Evolutionary conservation across 2,888 invertebrate genomes (phyloP).

Genomic region (Hyalella azteca): DNA sequence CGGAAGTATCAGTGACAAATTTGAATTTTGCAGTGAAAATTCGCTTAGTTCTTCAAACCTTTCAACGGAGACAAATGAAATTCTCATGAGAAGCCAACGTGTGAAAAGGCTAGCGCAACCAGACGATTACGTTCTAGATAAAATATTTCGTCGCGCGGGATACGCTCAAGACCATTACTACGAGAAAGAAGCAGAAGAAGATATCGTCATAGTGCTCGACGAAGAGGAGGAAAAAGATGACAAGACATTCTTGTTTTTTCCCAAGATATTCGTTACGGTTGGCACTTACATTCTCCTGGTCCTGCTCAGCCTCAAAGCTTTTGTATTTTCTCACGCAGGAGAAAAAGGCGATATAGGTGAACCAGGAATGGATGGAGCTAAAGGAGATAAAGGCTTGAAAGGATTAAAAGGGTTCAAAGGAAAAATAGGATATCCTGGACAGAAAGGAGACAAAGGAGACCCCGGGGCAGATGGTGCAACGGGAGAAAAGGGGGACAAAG

Average conservation of each 20-base stretch:
- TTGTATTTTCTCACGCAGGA: neutral
- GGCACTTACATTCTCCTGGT: constrained; percentile 1
- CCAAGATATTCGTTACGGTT: neutral
- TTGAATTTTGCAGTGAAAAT: neutral
- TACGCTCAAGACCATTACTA: constrained; percentile 5
- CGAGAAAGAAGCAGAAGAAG: neutral
- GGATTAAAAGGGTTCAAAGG: neutral
- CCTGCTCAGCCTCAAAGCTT: constrained; percentile 11
- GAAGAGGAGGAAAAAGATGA: neutral
- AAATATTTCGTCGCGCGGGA: neutral
- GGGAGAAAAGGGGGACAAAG: neutral
- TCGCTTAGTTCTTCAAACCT: neutral
- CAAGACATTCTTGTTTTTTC: neutral
- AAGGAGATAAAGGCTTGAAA: constrained; percentile 22
- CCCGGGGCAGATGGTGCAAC: neutral
- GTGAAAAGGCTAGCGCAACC: neutral
- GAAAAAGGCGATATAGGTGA: constrained; percentile 9
- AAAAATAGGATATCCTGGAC: neutral
- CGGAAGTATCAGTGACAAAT: neutral
- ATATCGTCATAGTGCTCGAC: neutral
- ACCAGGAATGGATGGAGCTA: constrained; percentile 15
- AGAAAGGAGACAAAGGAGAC: constrained; percentile 4
- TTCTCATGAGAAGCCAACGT: neutral
- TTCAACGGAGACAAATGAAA: neutral
- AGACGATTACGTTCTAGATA: neutral